Evolutionary conservation across 2,113 vertebrate species (phyloP), one percentile per base, ranked within the genome.

Genomic region (Triplophysa tibetana): DNA sequence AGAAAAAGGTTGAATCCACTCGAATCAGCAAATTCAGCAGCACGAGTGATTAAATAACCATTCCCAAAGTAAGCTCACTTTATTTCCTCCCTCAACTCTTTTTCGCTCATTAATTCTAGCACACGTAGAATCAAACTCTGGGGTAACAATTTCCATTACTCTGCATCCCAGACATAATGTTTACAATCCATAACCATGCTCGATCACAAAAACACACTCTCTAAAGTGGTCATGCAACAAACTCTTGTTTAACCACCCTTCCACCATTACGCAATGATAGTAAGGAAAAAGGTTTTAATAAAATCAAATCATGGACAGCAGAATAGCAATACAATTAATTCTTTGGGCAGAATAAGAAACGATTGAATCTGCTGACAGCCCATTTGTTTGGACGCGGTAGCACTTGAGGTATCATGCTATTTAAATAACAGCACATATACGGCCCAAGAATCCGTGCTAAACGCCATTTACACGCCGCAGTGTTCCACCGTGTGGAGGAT

Each of bases 231-330:
- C 52, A 41, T 16, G 45, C 8, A 60, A 16, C 70, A 52, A 48
- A 45, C 70, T 81, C 70, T 67, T 54, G 67, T 75, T 63, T 75
- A 58, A 70, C 64, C 65, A 77, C 45, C 69, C 76, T 78, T 65
- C 63, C 62, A 62, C 63, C 78, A 75, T 43, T 61, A 78, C 4
- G 33, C 70, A 61, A 38, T 38, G 16, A 26, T 70, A 21, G 8
- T 10, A 56, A 58, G 17, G 29, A 41, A 23, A 63, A 4, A 4
- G 6, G 8, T 21, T 45, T 23, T 67, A 33, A 64, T 17, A 43
- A 60, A 29, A 52, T 24, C 24, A 16, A 19, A 21, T 43, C 21
- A 9, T 33, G 29, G 50, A 75, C 38, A n/a, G 52, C 48, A 26
- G 48, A 58, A 61, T 2, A 19, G 13, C 45, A 11, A 58, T 65